Percentiles rank a stretch among this genome's conserved stretches.
phyloP scores from a whole-genome alignment of 2,797 vertebrate species.

The Microtus agrestis region DNA sequence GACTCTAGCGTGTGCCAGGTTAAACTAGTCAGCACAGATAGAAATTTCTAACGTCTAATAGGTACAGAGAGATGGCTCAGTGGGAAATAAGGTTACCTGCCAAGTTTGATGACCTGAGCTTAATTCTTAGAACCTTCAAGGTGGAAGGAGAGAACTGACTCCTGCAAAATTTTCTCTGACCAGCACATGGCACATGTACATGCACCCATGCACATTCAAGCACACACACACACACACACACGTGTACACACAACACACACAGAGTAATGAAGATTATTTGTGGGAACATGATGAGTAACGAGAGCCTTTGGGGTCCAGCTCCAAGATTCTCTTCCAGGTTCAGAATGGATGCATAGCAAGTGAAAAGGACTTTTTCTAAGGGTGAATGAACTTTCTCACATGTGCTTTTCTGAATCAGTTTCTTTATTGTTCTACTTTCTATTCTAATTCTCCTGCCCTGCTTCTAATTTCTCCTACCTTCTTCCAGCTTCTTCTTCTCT shows the following conservation, averaged over 20 bases:
- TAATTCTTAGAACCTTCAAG: neutral
- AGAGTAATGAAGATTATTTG: neutral
- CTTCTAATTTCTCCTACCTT: no score
- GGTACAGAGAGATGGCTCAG: neutral
- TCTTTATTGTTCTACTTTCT: no score
- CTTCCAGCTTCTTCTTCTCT: no score
- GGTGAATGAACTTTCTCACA: no score
- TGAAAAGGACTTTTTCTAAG: no score
- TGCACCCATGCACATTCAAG: fast-evolving
- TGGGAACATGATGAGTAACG: neutral
- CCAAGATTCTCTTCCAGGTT: no score
- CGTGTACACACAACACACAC: neutral
- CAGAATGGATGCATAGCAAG: no score
- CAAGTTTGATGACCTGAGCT: neutral
- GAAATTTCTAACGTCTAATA: constrained; percentile 43
- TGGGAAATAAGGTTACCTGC: neutral
- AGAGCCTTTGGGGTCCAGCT: no score
- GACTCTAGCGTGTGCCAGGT: neutral
- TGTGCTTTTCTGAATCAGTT: no score
- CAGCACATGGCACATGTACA: neutral
- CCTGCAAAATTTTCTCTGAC: neutral
- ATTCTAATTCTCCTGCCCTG: no score
- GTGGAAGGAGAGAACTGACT: neutral
- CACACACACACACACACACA: neutral
- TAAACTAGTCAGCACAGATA: neutral